A percentile compares a stretch with the other conserved stretches of the same genome.
Evolutionary conservation across 2,797 vertebrate species (phyloP).

Genomic region (Craterocephalus amniculus): DNA sequence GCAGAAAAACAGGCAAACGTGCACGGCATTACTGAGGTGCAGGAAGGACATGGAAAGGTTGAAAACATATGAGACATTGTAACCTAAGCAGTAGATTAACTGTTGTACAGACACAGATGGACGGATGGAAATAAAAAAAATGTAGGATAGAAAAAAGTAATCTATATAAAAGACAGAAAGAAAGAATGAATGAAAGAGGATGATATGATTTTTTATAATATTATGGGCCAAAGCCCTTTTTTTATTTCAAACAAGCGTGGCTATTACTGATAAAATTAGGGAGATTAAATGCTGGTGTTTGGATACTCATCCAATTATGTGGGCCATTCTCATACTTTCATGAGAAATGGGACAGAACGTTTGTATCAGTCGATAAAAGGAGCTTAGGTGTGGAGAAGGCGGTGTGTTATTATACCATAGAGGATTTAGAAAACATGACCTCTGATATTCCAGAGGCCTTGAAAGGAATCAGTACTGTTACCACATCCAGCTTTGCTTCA

Average conservation of each 20-base stretch:
- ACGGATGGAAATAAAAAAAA: constrained; percentile 29
- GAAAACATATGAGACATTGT: constrained; percentile 25
- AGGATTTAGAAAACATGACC: background rate
- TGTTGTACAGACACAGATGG: constrained; percentile 42
- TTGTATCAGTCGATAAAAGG: constrained; percentile 25
- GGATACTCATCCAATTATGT: background rate
- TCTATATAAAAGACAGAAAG: constrained; percentile 33
- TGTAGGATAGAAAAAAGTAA: constrained; percentile 18
- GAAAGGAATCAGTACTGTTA: background rate
- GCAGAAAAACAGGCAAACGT: background rate
- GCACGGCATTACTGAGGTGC: background rate
- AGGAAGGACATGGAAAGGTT: constrained; percentile 25
- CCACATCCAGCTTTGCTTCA: background rate
- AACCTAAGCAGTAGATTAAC: constrained; percentile 59
- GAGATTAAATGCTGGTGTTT: constrained; percentile 36
- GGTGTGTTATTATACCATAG: background rate
- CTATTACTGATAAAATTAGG: constrained; percentile 51
- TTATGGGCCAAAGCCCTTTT: constrained; percentile 50
- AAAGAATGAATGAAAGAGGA: constrained; percentile 47
- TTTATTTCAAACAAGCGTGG: constrained; percentile 47
- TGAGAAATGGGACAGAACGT: background rate
- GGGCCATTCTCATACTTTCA: background rate
- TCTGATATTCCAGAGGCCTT: background rate
- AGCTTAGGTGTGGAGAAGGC: background rate
- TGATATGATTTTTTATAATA: constrained; percentile 58